Conservation (phyloP, 1,140 invertebrate species). For the Lineus longissimus region DNA sequence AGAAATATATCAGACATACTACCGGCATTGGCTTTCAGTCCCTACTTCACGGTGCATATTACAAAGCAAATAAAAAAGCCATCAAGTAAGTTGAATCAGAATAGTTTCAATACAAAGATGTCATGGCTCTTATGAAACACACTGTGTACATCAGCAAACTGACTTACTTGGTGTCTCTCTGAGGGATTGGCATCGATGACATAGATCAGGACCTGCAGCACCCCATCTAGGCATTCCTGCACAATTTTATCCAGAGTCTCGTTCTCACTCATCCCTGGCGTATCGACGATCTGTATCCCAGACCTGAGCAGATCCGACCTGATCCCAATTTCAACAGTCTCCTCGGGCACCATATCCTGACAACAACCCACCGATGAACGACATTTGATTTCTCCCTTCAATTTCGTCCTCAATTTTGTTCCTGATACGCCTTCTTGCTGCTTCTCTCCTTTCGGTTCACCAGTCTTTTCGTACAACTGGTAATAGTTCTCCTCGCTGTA, state of each 20-base stretch:
- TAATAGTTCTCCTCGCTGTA: slow-evolving; percentile 4
- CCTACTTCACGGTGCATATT: too few relatives aligned
- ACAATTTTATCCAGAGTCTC: not conserved
- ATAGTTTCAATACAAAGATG: too few relatives aligned
- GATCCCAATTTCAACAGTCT: slow-evolving; percentile 6
- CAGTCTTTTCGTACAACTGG: not conserved
- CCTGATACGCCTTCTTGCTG: not conserved
- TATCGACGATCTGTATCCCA: slow-evolving; percentile 10
- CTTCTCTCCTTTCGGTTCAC: not conserved
- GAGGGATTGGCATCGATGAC: slow-evolving; percentile 6
- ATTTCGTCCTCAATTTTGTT: not conserved
- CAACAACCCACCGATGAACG: not conserved
- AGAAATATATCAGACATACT: too few relatives aligned
- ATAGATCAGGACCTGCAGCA: slow-evolving; percentile 10
- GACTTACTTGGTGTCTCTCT: slow-evolving; percentile 3
- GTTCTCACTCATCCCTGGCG: slow-evolving; percentile 14
- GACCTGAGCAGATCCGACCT: slow-evolving; percentile 3
- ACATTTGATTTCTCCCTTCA: not conserved
- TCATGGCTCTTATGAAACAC: too few relatives aligned
- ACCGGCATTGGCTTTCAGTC: too few relatives aligned
- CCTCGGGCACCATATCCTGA: too few relatives aligned
- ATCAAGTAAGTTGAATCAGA: too few relatives aligned
- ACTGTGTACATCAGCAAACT: too few relatives aligned
- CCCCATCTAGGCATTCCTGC: not conserved
- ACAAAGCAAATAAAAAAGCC: too few relatives aligned